Evolutionary conservation across 2,888 invertebrate species (phyloP).

Genomic region (Ethmia dodecea): DNA sequence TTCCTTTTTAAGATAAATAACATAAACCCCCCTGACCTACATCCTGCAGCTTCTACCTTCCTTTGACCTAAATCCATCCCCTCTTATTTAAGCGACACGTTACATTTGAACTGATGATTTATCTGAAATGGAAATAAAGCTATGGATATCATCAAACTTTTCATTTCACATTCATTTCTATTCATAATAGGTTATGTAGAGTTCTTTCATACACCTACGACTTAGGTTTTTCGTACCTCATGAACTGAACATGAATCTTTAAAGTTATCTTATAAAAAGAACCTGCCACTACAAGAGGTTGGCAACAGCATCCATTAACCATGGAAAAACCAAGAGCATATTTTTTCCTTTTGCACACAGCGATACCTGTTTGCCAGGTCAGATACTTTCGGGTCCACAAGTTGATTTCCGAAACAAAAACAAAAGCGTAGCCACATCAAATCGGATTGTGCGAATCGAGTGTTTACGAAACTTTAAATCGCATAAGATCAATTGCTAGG

Average conservation of each 20-base stretch:
- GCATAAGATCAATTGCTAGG: slow-evolving; percentile 21
- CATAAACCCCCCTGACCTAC: not conserved
- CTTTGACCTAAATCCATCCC: slow-evolving; percentile 9
- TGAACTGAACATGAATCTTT: too few relatives aligned
- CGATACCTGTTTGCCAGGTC: slow-evolving; percentile 6
- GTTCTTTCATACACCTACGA: too few relatives aligned
- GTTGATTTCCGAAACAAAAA: slow-evolving; percentile 2
- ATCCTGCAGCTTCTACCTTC: not conserved
- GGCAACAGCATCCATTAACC: too few relatives aligned
- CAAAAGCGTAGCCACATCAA: slow-evolving; percentile 3
- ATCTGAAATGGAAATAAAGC: too few relatives aligned
- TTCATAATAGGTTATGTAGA: too few relatives aligned
- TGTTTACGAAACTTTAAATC: slow-evolving; percentile 10
- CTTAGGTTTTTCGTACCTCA: too few relatives aligned
- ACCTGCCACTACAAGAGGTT: too few relatives aligned
- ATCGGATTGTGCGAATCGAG: slow-evolving; percentile 3
- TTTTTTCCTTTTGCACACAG: slow-evolving; percentile 2
- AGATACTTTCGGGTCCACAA: slow-evolving; percentile 2
- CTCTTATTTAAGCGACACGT: too few relatives aligned
- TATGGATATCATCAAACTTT: too few relatives aligned
- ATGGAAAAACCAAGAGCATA: slow-evolving; percentile 2
- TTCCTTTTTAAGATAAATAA: too few relatives aligned
- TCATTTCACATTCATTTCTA: too few relatives aligned
- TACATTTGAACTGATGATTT: not conserved
- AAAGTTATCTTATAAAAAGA: too few relatives aligned